A percentile compares a stretch with the other conserved stretches of the same genome.
phyloP scores from a whole-genome alignment of 53 echinoderm and acorn worm genomes.

The Zoroaster sp. region DNA sequence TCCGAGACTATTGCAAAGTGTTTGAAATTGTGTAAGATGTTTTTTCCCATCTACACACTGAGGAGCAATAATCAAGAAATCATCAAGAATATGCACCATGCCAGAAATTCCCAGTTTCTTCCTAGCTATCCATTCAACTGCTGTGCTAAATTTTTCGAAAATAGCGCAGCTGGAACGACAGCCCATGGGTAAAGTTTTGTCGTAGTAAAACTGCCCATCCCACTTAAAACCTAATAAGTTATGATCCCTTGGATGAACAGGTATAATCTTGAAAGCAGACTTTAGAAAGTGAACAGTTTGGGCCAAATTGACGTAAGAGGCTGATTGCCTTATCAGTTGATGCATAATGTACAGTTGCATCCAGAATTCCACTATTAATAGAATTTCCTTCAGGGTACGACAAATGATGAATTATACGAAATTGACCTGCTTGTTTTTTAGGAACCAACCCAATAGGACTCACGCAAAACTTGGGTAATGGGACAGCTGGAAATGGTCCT shows the following conservation, averaged over 20 bases:
- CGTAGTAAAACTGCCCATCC: neutral
- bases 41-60: neutral
- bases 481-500: neutral
- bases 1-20: neutral
- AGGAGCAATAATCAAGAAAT: neutral
- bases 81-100: neutral
- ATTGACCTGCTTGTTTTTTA: neutral
- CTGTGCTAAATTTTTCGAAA: neutral
- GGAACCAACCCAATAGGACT: neutral
- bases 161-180: neutral
- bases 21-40: neutral
- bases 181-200: neutral
- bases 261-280: neutral
- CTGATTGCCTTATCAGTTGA: neutral
- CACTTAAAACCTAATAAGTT: neutral
- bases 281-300: neutral
- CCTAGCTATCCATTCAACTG: neutral
- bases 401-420: neutral
- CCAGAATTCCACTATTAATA: neutral
- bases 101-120: neutral
- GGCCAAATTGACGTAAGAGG: neutral
- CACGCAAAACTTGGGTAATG: neutral
- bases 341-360: neutral
- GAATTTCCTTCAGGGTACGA: neutral
- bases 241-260: neutral